phyloP scores from a whole-genome alignment of 2,797 vertebrate species.

The Acrossocheilus fasciatus region DNA sequence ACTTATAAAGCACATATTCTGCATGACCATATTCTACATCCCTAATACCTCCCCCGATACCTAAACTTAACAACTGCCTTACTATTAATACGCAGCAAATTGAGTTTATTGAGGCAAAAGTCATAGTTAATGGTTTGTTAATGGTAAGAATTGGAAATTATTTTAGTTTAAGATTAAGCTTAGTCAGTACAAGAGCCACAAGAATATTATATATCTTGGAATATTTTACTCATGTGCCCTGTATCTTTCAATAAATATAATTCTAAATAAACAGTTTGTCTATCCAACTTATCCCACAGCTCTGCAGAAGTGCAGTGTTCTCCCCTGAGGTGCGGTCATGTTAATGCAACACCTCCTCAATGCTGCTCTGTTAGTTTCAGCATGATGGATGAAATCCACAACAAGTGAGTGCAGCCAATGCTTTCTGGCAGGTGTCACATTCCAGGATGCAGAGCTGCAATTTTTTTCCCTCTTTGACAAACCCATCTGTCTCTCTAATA shows the following conservation, averaged over 20 bases:
- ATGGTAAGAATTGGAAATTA: no score
- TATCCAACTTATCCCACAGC: not conserved
- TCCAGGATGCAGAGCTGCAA: not conserved
- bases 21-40: no score
- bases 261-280: slow-evolving; percentile 8
- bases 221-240: not conserved
- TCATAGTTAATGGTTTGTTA: no score
- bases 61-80: no score
- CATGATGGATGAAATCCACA: slow-evolving; percentile 18
- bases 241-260: not conserved
- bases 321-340: not conserved
- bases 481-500: slow-evolving; percentile 36
- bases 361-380: slow-evolving; percentile 8
- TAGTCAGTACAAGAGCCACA: not conserved
- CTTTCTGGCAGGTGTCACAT: slow-evolving; percentile 32
- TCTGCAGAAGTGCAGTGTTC: not conserved
- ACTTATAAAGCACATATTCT: no score
- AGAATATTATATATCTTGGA: not conserved
- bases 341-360: slow-evolving; percentile 5
- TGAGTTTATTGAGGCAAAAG: no score
- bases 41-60: no score
- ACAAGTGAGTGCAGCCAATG: slow-evolving; percentile 22
- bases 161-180: not conserved
- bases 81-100: no score
- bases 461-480: slow-evolving; percentile 5